A percentile compares a stretch with the other conserved stretches of the same genome.
Conservation (phyloP, 2,113 vertebrate genomes). For the Electrona antarctica region DNA sequence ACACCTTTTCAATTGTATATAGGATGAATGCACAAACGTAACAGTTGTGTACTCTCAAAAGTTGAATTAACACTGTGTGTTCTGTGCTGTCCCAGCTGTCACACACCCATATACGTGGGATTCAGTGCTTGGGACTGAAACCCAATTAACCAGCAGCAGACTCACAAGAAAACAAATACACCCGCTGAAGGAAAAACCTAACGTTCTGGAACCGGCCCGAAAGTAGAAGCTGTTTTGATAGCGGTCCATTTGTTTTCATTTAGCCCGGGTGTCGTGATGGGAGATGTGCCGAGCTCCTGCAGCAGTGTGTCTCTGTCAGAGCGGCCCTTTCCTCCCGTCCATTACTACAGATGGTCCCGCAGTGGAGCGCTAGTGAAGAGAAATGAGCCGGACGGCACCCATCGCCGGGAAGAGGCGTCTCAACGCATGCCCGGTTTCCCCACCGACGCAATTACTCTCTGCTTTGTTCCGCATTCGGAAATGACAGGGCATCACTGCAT, state of each 20-base stretch:
- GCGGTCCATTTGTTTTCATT: slow-evolving; percentile 58
- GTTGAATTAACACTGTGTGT: too few species aligned
- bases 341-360: slow-evolving; percentile 31
- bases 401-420: slow-evolving; percentile 7
- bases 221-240: slow-evolving; percentile 23
- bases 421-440: slow-evolving; percentile 39
- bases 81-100: background rate
- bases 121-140: slow-evolving; percentile 16
- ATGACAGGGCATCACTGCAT: background rate
- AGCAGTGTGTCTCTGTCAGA: slow-evolving; percentile 50
- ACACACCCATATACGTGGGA: slow-evolving; percentile 11
- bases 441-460: slow-evolving; percentile 17
- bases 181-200: background rate
- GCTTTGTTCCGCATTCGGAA: slow-evolving; percentile 1
- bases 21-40: too few species aligned
- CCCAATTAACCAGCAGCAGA: slow-evolving; percentile 32
- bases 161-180: slow-evolving; percentile 35
- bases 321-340: slow-evolving; percentile 11
- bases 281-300: slow-evolving; percentile 31
- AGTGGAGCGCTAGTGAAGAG: slow-evolving; percentile 26
- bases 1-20: too few species aligned
- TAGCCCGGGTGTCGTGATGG: slow-evolving; percentile 36
- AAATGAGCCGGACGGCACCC: slow-evolving; percentile 39
- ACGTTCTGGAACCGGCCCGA: background rate
- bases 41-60: too few species aligned